A percentile compares a stretch with the other conserved stretches of the same genome.
phyloP scores from a whole-genome alignment of 2,113 vertebrate genomes.

The Phalacrocorax carbo region DNA sequence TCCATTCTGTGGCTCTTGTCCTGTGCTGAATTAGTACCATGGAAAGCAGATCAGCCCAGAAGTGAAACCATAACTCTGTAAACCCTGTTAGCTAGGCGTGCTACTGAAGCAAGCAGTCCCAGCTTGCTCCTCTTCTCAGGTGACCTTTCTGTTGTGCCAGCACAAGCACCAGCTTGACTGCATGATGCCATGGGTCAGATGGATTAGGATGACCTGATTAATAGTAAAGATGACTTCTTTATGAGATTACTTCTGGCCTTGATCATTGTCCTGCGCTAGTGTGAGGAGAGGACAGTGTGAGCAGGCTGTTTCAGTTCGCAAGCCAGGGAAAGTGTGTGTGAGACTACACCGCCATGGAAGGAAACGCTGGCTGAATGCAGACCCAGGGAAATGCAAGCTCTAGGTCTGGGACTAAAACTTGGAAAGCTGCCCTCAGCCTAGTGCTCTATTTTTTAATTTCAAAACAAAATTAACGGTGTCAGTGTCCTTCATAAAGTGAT shows the following conservation, averaged over 20 bases:
- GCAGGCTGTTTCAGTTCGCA: neutral
- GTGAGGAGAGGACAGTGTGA: neutral
- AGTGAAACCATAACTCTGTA: neutral
- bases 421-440: neutral
- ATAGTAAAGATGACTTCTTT: neutral
- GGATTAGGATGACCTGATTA: neutral
- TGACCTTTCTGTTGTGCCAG: neutral
- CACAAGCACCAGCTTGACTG: neutral
- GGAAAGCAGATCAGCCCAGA: neutral
- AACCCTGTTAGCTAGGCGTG: neutral
- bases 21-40: neutral
- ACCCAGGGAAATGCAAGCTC: neutral
- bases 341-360: neutral
- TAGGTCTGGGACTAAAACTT: constrained; percentile 20
- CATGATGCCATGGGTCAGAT: neutral
- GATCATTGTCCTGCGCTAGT: neutral
- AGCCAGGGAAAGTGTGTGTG: neutral
- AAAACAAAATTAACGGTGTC: neutral
- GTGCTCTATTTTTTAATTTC: neutral
- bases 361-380: neutral
- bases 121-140: neutral
- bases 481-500: neutral
- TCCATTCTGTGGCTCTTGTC: neutral
- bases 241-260: neutral
- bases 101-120: neutral